Evolutionary conservation across 1,140 invertebrate species (phyloP), one percentile per base, ranked within the genome.

Genomic region (Alviniconcha marisindica): DNA sequence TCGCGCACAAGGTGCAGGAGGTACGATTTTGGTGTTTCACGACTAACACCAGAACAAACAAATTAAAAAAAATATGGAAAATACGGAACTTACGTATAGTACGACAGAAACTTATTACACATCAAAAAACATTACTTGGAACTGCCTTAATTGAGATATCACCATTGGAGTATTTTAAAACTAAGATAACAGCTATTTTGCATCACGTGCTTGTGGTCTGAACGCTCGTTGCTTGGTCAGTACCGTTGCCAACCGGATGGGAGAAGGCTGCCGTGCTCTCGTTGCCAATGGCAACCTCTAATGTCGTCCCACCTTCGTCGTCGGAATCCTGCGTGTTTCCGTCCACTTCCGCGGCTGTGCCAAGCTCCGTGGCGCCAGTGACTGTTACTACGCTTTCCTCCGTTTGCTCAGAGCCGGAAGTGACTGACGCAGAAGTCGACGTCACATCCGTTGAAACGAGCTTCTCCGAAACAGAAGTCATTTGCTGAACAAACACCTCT

Each of bases 211-310:
- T 38, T 18, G 36, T 71, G 18, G 33, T 40, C 2, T 71, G 12
- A 24, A 40, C 69, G 4, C 4, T 33, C 40, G 38, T 40, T 18
- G 69, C 15, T 40, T 71, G 69, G 69, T 71, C 69, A 40, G 69
- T 71, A 36, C 7, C 69, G 36, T 71, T 71, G 69, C 69, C 69
- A 71, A 40, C 31, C 33, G 40, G 69, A 71, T 71, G 40, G 69
- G 69, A 40, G 36, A 36, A 40, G 36, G 33, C 40, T 14, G 69
- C 33, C 38, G 69, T 36, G 18, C 14, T 33, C 33, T 14, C 69
- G 24, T 71, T 28, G 15, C 36, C 36, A 33, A 71, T 24, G 15
- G 36, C 69, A 21, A 40, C 69, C 36, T 40, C 33, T 40, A 40
- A 5, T 36, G 69, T 71, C 10, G 69, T 71, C 36, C 36, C 21